Base-by-base conservation (phyloP, 2,888 invertebrate species). In the Ophion ellenae region DNA sequence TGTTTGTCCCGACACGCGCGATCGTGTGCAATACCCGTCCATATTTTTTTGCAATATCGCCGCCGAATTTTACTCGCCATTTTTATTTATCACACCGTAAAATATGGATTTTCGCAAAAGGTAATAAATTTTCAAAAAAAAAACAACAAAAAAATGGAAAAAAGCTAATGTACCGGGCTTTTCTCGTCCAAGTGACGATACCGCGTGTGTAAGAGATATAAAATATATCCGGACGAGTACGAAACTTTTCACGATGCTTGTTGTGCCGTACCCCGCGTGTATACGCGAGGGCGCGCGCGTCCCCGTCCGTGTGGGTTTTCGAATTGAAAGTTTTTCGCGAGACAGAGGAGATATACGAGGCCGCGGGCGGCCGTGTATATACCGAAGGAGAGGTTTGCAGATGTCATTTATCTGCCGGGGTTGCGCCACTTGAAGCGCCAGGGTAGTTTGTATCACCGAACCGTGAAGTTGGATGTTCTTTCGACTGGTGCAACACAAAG, bases 381-480 rank as follows among this genome's bases (percentile, higher is more conserved):
- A 24, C 20, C 24, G 63, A 32, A 71, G 69, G 71, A 86, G 81
- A 74, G 74, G 83, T 80, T 86, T 83, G 86, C 86, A 86, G 86
- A 86, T 86, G 86, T 86, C 86, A 83, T 86, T 86, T 86, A 83
- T 86, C 83, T 83, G 83, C 76, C 69, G 83, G 67, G 73, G 80
- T 83, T 81, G 80, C 83, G 83, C 83, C 59, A 83, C 86, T 86
- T 86, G 83, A 86, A 79, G 80, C 86, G 73, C 75, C 74, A 67
- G 64, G 83, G 74, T 81, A 83, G 83, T 86, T 86, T 83, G 86
- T 86, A 81, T 86, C 86, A 81, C 75, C 86, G 83, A 75, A 86
- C 86, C 86, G 83, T 86, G 83, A 86, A 86, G 86, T 86, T 86
- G 86, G 86, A 86, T 86, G 86, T 86, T 86, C 86, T 86, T 83